Base-by-base conservation (phyloP, 2,888 invertebrate genomes). In the Trachelus stipa region DNA sequence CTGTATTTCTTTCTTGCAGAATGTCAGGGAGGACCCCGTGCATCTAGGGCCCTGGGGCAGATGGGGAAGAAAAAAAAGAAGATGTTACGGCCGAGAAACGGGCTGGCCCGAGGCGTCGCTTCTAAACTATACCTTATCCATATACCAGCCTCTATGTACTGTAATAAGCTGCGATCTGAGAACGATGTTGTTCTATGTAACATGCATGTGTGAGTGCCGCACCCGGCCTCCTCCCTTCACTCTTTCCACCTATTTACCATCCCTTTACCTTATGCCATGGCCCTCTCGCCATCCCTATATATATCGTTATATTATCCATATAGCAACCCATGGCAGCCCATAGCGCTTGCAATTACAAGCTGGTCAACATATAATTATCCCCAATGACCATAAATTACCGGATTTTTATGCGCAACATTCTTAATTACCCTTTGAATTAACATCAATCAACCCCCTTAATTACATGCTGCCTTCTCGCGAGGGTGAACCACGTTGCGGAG, bases 341-440 rank as follows among this genome's bases (percentile, higher is more conserved):
- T 83, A 88, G 84, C 87, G 86, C 87, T 90, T 89, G 91, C 91
- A 91, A 91, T 91, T 91, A 91, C 91, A 91, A 91, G 89, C 90
- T 90, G 91, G 90, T 91, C 91, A 91, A 91, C 91, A 91, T 91
- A 91, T 91, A 90, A 91, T 91, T 91, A 91, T 91, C 88, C 86
- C 88, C 90, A 91, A 91, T 91, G 91, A 91, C 91, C 89, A 91
- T 91, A 91, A 91, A 91, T 91, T 91, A 91, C 90, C 85, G 89
- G 86, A 91, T 91, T 91, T 91, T 91, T 91, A 91, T 91, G 90
- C 91, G 89, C 91, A 91, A 88, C 90, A 90, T 91, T 91, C 91
- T 91, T 91, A 91, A 91, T 91, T 91, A 91, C 91, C 91, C 91
- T 91, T 91, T 91, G 91, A 91, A 91, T 91, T 91, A 91, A 91